These are phyloP conservation scores for Carterocephalus palaemon DNA, from an alignment of 2,888 invertebrate genomes.

Conservation along the genomic window DNA sequence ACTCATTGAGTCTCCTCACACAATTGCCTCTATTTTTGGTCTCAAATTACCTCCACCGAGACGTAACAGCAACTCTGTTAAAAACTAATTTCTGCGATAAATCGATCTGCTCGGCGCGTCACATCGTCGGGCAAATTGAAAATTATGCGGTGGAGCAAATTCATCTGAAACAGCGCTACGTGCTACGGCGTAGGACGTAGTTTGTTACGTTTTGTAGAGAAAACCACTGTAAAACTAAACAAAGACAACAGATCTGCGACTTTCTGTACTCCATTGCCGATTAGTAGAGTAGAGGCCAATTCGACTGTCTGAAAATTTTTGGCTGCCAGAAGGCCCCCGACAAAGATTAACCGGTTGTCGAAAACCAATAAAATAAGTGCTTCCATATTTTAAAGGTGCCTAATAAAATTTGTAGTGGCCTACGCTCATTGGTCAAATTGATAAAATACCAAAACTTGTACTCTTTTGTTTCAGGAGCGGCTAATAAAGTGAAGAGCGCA, in stretches of 20 bases:
- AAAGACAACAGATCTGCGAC: too few relatives aligned
- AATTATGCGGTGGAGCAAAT: constrained; percentile 10
- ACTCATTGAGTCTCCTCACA: constrained; percentile 28
- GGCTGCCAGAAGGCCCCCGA: too few relatives aligned
- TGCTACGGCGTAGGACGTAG: background rate
- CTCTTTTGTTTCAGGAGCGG: constrained; percentile 56
- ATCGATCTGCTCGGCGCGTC: constrained; percentile 18
- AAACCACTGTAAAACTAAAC: too few relatives aligned
- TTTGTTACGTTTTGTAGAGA: too few relatives aligned
- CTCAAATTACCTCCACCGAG: constrained; percentile 41
- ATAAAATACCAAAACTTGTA: background rate
- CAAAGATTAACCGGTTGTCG: too few relatives aligned
- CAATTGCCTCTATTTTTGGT: constrained; percentile 43
- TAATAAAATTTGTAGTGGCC: too few relatives aligned
- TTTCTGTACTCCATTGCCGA: too few relatives aligned
- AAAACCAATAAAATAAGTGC: too few relatives aligned
- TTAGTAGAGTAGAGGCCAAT: too few relatives aligned
- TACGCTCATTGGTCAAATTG: too few relatives aligned
- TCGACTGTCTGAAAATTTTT: too few relatives aligned
- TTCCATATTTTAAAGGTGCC: too few relatives aligned
- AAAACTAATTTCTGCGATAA: constrained; percentile 45
- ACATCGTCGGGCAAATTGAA: constrained; percentile 24
- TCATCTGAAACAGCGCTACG: constrained; percentile 5
- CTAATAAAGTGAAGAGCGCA: constrained; percentile 36
- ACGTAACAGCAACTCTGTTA: constrained; percentile 45